These are phyloP conservation scores for Cataglyphis livida DNA, from an alignment of 2,888 invertebrate genomes.

Conservation along the genomic window DNA sequence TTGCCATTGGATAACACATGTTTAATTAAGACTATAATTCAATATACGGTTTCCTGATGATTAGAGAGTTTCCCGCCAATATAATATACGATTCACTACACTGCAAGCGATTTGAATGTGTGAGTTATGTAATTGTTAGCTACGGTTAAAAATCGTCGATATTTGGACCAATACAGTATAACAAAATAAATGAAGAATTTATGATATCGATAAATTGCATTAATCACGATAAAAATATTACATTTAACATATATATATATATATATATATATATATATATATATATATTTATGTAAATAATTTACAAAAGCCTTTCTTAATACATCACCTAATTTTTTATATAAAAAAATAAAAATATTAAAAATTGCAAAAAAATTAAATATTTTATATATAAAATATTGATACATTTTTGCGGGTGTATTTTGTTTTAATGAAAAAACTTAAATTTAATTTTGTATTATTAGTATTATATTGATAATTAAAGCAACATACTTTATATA, in stretches of 20 bases:
- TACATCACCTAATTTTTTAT: neutral
- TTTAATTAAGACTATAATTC: constrained; percentile 47
- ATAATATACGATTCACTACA: neutral
- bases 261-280: too few species aligned
- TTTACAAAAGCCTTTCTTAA: neutral
- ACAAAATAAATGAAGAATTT: neutral
- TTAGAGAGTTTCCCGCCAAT: constrained; percentile 26
- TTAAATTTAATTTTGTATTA: neutral
- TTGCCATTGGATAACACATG: constrained; percentile 22
- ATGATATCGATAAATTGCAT: neutral
- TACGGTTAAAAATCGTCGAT: neutral
- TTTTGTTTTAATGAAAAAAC: neutral
- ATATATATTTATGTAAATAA: too few species aligned
- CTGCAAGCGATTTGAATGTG: neutral
- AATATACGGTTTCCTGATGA: constrained; percentile 38
- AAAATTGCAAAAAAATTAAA: neutral
- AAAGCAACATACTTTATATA: neutral
- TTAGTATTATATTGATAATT: neutral
- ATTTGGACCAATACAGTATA: neutral
- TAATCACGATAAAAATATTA: neutral
- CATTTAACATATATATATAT: too few species aligned
- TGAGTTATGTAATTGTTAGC: neutral
- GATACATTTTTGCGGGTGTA: neutral
- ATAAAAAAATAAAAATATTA: too few species aligned
- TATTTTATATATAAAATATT: neutral